Conservation (phyloP, 2,888 invertebrate genomes). For the Leptarthrus brevirostris region DNA sequence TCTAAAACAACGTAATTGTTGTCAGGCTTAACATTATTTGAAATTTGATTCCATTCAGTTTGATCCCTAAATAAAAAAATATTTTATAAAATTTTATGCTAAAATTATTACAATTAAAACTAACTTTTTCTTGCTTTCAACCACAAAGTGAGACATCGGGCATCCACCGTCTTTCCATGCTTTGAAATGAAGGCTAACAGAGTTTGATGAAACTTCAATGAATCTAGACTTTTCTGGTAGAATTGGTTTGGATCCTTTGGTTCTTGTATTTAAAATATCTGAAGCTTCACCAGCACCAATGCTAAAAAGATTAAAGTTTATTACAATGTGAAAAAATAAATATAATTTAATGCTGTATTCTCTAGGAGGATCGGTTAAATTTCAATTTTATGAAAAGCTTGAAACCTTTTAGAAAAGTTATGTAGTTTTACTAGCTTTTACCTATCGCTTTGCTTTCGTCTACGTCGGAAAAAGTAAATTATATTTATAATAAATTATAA, state of each 20-base stretch:
- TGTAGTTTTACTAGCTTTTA: no score
- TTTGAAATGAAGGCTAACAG: constrained; percentile 89
- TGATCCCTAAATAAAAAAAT: constrained; percentile 72
- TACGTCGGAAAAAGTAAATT: no score
- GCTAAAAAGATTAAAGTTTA: no score
- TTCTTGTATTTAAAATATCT: constrained; percentile 87
- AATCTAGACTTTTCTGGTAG: constrained; percentile 91
- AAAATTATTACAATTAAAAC: constrained; percentile 54
- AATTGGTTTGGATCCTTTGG: constrained; percentile 93
- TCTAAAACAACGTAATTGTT: constrained; percentile 92
- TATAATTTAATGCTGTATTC: no score
- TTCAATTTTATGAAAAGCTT: background rate
- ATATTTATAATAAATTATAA: no score
- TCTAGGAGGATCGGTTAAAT: background rate
- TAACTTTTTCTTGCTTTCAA: constrained; percentile 93
- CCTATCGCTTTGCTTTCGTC: no score
- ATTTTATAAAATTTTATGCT: constrained; percentile 30
- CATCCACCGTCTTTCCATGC: constrained; percentile 97
- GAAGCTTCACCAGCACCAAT: constrained; percentile 94
- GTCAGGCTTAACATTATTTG: constrained; percentile 91
- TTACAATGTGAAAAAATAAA: no score
- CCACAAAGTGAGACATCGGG: constrained; percentile 94
- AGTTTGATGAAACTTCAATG: constrained; percentile 92
- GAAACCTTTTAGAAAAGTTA: no score
- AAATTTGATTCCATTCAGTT: constrained; percentile 93